Conservation (phyloP, 2,113 vertebrate species). For the Ciconia boyciana region DNA sequence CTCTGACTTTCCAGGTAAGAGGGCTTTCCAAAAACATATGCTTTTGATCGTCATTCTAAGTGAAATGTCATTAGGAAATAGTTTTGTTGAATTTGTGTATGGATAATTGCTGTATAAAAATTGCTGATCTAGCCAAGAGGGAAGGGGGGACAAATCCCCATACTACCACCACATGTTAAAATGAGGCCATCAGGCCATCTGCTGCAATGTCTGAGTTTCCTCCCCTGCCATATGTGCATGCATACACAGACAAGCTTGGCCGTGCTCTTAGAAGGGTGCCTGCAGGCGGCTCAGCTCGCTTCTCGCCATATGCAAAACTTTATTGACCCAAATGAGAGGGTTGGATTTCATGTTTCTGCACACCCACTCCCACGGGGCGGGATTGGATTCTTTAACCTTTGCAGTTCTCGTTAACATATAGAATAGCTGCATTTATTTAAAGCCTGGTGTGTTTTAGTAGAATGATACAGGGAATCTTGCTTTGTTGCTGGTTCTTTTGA, state of each 20-base stretch:
- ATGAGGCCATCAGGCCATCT: neutral
- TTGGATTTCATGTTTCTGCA: neutral
- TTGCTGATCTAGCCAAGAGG: neutral
- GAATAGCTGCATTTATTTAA: neutral
- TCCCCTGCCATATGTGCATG: neutral
- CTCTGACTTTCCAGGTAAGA: neutral
- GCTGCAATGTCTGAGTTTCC: neutral
- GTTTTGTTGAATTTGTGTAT: neutral
- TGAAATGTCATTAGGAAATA: neutral
- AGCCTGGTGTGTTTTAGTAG: neutral
- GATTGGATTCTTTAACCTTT: neutral
- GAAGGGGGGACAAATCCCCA: neutral
- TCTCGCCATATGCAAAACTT: neutral
- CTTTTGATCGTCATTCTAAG: neutral
- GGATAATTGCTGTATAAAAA: neutral
- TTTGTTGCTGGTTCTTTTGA: neutral
- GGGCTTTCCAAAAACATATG: neutral
- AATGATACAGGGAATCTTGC: neutral
- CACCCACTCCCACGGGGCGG: rapidly evolving
- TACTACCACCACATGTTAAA: neutral
- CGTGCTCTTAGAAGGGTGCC: neutral
- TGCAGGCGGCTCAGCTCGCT: neutral
- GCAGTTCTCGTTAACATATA: neutral
- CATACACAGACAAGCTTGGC: neutral
- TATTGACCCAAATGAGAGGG: neutral